Evolutionary conservation across 2,113 vertebrate species (phyloP), one percentile per base, ranked within the genome.

Genomic region (Rhombomys opimus): DNA sequence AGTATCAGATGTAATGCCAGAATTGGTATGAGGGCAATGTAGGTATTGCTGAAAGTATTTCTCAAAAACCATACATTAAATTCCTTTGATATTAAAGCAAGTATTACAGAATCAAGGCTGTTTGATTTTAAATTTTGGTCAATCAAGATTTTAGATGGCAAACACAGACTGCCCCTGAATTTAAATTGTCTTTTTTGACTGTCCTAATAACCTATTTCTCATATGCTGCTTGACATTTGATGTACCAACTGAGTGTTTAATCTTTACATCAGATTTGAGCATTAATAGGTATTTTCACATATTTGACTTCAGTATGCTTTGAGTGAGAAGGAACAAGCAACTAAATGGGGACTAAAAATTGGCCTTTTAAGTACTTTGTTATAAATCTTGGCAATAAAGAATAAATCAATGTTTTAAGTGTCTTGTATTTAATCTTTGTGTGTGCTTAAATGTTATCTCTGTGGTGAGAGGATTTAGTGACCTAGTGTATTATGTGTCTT

Each of bases 71-170:
- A 50, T 96, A 95, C 97, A 94, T 91, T 89, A 91, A 97, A 91
- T 18, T n/a, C 85, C 70, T 25, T 10, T 41, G 72, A 73, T 72
- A n/a, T 72, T 73, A 38, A 73, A 46, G 65, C 85, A 81, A 46
- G 72, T 88, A 81, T 91, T 81, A 63, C 88, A 73, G 73, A 88
- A 96, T 96, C 72, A 91, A 63, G 93, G 46, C 23, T 94, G 9
- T 92, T 88, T 35, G 23, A 91, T 95, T 91, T 94, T 95, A 95
- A 80, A 97, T 86, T 98, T 98, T 97, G 98, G 96, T 96, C 97
- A 98, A 12, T 96, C 95, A 96, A 67, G 95, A 97, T 95, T 89
- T 91, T 91, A 95, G 14, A 87, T 96, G 76, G 91, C 97, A 96
- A 90, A 93, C 11, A 88, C 32, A 76, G 67, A 77, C 7, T 89